Evolutionary conservation across 2,888 invertebrate genomes (phyloP).

Genomic region (Ichneumoninae sp.): DNA sequence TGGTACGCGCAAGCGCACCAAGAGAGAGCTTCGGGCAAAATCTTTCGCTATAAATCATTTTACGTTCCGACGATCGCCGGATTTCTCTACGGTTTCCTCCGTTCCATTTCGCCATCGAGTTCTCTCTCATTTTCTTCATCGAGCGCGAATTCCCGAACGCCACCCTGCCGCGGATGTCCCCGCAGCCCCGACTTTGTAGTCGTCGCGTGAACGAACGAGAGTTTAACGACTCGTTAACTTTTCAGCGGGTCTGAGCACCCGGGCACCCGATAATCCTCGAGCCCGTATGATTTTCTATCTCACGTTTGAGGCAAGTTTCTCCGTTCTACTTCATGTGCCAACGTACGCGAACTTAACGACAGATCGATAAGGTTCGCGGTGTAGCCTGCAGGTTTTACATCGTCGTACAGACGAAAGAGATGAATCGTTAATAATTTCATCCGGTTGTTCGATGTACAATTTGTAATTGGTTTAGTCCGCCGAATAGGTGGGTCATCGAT

Average conservation of each 20-base stretch:
- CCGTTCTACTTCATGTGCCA: constrained; percentile 11
- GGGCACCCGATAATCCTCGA: constrained; percentile 58
- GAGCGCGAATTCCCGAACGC: not conserved
- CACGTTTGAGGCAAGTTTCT: not conserved
- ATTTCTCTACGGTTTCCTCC: constrained; percentile 40
- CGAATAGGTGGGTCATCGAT: not conserved
- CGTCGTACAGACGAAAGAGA: constrained; percentile 19
- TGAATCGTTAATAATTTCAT: not conserved
- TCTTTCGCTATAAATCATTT: constrained; percentile 44
- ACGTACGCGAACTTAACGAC: constrained; percentile 30
- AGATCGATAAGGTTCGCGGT: constrained; percentile 24
- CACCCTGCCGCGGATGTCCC: not conserved
- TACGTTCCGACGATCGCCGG: constrained; percentile 31
- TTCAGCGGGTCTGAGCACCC: constrained; percentile 54
- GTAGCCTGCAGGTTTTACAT: constrained; percentile 31
- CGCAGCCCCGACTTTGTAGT: constrained; percentile 25
- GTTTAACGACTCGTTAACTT: constrained; percentile 66
- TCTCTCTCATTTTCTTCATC: constrained; percentile 34
- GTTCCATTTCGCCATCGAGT: constrained; percentile 37
- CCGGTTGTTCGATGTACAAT: not conserved
- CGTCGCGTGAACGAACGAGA: constrained; percentile 56
- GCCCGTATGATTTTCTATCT: constrained; percentile 59
- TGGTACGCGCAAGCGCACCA: too few relatives aligned
- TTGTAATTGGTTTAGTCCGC: not conserved
- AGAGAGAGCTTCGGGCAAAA: too few relatives aligned